Percentiles rank a stretch among this genome's conserved stretches.
Conservation (phyloP, 2,888 invertebrate species). For the Dusona sp. region DNA sequence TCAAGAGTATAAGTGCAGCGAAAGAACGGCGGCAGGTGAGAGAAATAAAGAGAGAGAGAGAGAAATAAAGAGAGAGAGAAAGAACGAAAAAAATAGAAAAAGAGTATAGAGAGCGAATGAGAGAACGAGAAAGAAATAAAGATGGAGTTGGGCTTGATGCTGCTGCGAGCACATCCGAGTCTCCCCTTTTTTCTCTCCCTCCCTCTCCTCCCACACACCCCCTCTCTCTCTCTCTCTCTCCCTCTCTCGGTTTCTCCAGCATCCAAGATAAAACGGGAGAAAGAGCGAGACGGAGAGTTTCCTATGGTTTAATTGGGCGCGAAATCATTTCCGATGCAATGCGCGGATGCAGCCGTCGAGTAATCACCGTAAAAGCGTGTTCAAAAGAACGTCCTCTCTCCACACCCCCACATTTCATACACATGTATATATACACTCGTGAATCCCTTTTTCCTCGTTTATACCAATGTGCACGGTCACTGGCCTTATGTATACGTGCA, state of each 20-base stretch:
- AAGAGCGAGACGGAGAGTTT: slow-evolving; percentile 74
- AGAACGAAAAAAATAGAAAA: slow-evolving; percentile 1
- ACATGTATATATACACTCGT: slow-evolving; percentile 9
- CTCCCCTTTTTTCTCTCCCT: neutral
- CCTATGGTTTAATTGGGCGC: slow-evolving; percentile 84
- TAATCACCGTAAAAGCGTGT: slow-evolving; percentile 83
- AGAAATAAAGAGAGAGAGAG: slow-evolving; percentile 35
- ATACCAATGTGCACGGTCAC: slow-evolving; percentile 24
- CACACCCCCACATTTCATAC: slow-evolving; percentile 13
- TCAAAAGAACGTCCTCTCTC: slow-evolving; percentile 74
- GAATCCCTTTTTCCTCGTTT: slow-evolving; percentile 7
- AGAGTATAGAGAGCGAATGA: neutral
- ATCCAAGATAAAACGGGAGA: slow-evolving; percentile 30
- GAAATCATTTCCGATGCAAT: slow-evolving; percentile 84
- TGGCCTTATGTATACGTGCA: slow-evolving; percentile 1
- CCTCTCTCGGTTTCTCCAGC: neutral
- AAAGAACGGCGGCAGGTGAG: slow-evolving; percentile 62
- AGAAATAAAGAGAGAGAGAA: slow-evolving; percentile 1
- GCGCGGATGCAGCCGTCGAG: slow-evolving; percentile 81
- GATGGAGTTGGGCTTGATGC: slow-evolving; percentile 60
- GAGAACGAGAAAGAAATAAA: slow-evolving; percentile 32
- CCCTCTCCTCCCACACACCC: neutral
- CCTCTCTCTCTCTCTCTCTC: neutral
- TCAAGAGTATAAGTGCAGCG: slow-evolving; percentile 79
- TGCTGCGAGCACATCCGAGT: slow-evolving; percentile 28